Evolutionary conservation across 2,113 vertebrate species (phyloP).

Genomic region (Petroica traversi): DNA sequence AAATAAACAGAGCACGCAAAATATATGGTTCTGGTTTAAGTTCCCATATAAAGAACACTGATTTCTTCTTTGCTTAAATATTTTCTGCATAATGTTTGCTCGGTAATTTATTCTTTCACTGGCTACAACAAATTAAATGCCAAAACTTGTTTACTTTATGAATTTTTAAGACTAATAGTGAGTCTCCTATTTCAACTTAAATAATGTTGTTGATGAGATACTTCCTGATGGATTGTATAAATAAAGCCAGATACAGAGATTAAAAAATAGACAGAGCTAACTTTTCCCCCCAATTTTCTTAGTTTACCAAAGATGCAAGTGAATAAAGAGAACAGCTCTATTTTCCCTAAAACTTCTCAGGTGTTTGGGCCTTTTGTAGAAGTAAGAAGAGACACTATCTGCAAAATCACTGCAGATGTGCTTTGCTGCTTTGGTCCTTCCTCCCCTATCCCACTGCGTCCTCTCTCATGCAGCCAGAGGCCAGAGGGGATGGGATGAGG

Average conservation of each 20-base stretch:
- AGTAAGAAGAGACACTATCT: not conserved
- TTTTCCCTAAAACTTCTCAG: not conserved
- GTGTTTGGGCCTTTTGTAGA: not conserved
- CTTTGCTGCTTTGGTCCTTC: not conserved
- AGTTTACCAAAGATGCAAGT: not conserved
- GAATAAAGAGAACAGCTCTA: not conserved
- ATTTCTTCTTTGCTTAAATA: not conserved
- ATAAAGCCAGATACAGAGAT: not conserved
- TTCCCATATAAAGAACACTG: not conserved
- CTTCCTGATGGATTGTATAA: slow-evolving; percentile 7
- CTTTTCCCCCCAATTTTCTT: accelerated
- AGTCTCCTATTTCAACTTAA: slow-evolving; percentile 8
- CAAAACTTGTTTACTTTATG: slow-evolving; percentile 33
- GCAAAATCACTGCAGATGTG: not conserved
- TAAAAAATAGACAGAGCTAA: not conserved
- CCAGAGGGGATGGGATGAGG: not conserved
- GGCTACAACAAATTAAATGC: slow-evolving; percentile 26
- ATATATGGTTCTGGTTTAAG: not conserved
- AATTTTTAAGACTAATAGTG: slow-evolving; percentile 10
- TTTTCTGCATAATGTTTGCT: not conserved
- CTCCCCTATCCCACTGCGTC: no score
- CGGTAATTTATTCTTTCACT: not conserved
- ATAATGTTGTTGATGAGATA: not conserved
- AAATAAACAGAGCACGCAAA: slow-evolving; percentile 15
- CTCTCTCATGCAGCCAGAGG: accelerated